phyloP scores from a whole-genome alignment of 2,113 vertebrate species.

The Candoia aspera region DNA sequence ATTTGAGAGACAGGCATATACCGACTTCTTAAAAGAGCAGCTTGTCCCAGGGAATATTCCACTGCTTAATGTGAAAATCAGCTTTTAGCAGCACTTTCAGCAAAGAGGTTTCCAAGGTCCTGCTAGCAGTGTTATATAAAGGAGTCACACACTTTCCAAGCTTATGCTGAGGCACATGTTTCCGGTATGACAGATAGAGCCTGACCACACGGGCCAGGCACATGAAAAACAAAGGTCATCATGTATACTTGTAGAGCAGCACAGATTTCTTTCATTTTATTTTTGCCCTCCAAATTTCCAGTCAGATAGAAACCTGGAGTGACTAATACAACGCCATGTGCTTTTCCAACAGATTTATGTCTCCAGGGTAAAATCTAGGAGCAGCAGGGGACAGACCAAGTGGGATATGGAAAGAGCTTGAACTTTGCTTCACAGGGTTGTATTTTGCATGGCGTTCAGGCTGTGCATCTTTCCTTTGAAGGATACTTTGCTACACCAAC shows the following conservation, averaged over 20 bases:
- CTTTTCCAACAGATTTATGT: conserved; percentile 66
- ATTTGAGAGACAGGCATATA: conserved; percentile 72
- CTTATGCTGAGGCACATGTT: conserved; percentile 63
- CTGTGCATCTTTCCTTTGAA: conserved; percentile 65
- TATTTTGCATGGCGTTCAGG: conserved; percentile 59
- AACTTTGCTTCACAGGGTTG: conserved; percentile 65
- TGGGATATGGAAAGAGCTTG: conserved; percentile 49
- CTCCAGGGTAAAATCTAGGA: conserved; percentile 76
- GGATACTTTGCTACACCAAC: conserved; percentile 63
- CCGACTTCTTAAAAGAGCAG: conserved; percentile 70
- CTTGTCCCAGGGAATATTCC: conserved; percentile 68
- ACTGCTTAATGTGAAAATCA: conserved; percentile 69
- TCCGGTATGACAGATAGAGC: conserved; percentile 72
- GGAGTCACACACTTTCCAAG: conserved; percentile 57
- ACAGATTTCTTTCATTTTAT: background rate
- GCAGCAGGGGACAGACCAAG: conserved; percentile 72
- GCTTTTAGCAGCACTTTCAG: conserved; percentile 67
- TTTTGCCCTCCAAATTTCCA: conserved; percentile 49
- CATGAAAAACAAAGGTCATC: background rate
- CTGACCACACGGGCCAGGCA: background rate
- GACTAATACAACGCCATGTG: conserved; percentile 77
- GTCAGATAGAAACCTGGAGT: conserved; percentile 69
- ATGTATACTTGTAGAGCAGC: background rate
- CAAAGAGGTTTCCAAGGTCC: conserved; percentile 55
- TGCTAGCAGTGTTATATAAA: conserved; percentile 68